Percentiles rank a stretch among this genome's conserved stretches.
phyloP scores from a whole-genome alignment of 2,888 invertebrate genomes.

The Exephanes ischioxanthus region DNA sequence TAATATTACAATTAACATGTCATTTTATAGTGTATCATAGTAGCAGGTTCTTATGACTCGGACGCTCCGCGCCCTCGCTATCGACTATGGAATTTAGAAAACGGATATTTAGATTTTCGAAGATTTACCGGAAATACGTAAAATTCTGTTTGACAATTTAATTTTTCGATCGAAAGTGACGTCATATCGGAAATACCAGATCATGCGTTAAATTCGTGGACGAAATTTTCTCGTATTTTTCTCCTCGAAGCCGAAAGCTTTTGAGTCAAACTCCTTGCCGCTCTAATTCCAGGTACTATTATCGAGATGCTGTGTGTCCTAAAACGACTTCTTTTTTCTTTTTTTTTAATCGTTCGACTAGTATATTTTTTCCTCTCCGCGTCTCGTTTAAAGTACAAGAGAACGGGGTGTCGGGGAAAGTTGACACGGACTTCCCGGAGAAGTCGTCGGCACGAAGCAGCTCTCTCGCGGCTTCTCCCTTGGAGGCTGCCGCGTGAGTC shows the following conservation, averaged over 20 bases:
- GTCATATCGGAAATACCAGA: too few relatives aligned
- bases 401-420: conserved; percentile 70
- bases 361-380: conserved; percentile 21
- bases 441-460: conserved; percentile 53
- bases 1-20: too few relatives aligned
- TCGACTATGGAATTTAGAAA: too few relatives aligned
- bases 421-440: conserved; percentile 71
- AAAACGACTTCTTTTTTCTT: conserved; percentile 1
- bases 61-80: too few relatives aligned
- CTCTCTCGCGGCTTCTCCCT: conserved; percentile 42
- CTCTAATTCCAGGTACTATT: conserved; percentile 51
- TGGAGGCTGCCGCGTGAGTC: conserved; percentile 59
- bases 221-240: background rate
- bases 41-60: too few relatives aligned
- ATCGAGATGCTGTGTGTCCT: conserved; percentile 46
- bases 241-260: background rate
- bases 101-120: too few relatives aligned
- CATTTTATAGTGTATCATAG: too few relatives aligned
- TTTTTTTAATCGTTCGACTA: conserved; percentile 30
- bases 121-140: too few relatives aligned
- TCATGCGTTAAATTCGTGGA: too few relatives aligned
- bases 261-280: conserved; percentile 19
- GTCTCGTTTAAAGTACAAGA: conserved; percentile 41
- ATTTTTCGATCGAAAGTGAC: too few relatives aligned
- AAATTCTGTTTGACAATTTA: too few relatives aligned